Base-by-base conservation (phyloP, 53 echinoderm and acorn worm species). In the Stichopus horrens region DNA sequence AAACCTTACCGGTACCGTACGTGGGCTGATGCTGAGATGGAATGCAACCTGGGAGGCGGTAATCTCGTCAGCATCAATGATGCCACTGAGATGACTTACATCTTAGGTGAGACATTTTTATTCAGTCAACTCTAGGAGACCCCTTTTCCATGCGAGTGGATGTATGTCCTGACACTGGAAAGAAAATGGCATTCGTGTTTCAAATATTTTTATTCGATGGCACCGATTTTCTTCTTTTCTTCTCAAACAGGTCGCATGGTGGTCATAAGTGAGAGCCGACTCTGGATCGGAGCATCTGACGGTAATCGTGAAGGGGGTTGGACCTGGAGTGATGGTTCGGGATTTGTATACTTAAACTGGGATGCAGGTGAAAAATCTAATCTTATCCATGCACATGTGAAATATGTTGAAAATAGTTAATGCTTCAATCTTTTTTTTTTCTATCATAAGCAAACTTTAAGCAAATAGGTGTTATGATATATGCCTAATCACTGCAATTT, bases 331-430 rank as follows among this genome's bases (percentile, higher is more conserved):
- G 97, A 97, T 84, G 91, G 91, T n/a, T 79, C 91, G 53, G 91
- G 92, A 54, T 96, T 96, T 84, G 87, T 88, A 57, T 96, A 90
- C 63, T 86, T 96, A 86, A 96, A 96, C 89, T 96, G 96, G 96
- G 73, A 83, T 57, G 67, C 89, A 86, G 96, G 96, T 96, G 66
- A 76, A 54, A 10, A 14, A 53, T 9, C 37, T 76, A 10, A 51
- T 37, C 37, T 37, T 37, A 37, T 37, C 37, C 37, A 37, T 37
- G 37, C 37, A 37, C 1, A 37, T 37, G 37, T 37, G 37, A 37
- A 37, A 37, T 37, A 37, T 37, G 37, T 37, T 37, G 37, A 37
- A 37, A 37, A 37, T 37, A 37, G 37, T 37, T 2, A 37, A 37
- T 37, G 37, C 2, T 37, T 0, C 37, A 37, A 37, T 37, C 37